Evolutionary conservation across 2,888 invertebrate species (phyloP), one percentile per base, ranked within the genome.

Genomic region (Chaetogeoica ovagalla): DNA sequence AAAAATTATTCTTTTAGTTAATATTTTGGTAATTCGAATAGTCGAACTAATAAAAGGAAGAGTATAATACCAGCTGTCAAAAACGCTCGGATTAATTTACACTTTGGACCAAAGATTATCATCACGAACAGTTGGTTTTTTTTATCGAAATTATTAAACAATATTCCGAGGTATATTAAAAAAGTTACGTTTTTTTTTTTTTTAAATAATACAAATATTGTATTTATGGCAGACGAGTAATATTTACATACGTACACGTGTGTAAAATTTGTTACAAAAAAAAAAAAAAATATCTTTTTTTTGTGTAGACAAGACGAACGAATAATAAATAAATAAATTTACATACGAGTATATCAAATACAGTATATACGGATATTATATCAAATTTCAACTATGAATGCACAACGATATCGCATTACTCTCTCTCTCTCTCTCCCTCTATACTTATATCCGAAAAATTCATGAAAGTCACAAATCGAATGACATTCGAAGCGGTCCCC

Each of bases 401-500:
- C 17, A 74, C 17, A 63, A 55, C 11, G 1, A 39, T 57, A 74
- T 55, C 39, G 21, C 21, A 55, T 74, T 66, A 57, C 57, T 30
- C 30, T 30, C 1, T n/a, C n/a, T n/a, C n/a, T n/a, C n/a, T n/a
- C n/a, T n/a, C n/a, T n/a, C n/a, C n/a, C n/a, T n/a, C n/a, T n/a
- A n/a, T n/a, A n/a, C n/a, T n/a, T 30, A 30, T 30, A 30, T 30
- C 30, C 30, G 37, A 21, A 57, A 59, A 57, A 66, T 57, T 17
- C 43, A 23, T n/a, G 0, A 57, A 57, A 55, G 4, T 57, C 57
- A 30, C 30, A 74, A 74, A 74, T 66, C 21, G 43, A 75, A 66
- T 19, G 21, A 75, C 59, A 75, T 75, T 75, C 23, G 66, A 75
- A 66, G 57, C 66, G 15, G 57, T 59, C 30, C 37, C n/a, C 39